Conservation (phyloP, 2,888 invertebrate genomes). For the Chymomyza caudatula region DNA sequence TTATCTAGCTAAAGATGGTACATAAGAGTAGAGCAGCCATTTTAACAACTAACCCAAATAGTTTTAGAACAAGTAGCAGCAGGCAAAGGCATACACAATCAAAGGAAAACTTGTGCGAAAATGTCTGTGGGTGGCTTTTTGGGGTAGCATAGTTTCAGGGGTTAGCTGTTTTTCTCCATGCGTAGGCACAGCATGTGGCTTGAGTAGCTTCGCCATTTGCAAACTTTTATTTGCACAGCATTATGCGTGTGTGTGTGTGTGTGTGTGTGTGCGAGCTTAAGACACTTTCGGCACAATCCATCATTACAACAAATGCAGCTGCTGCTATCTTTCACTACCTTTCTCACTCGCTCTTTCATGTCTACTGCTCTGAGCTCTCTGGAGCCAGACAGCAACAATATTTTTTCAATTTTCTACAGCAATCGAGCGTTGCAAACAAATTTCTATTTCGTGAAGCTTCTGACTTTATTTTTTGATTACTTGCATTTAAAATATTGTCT, state of each 20-base stretch:
- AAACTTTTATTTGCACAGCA: slow-evolving; percentile 42
- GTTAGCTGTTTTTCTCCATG: slow-evolving; percentile 34
- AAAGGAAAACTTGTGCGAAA: slow-evolving; percentile 59
- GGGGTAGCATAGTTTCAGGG: not conserved
- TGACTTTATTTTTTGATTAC: too few relatives aligned
- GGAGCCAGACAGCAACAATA: slow-evolving; percentile 55
- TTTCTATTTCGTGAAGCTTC: too few relatives aligned
- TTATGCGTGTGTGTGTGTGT: not conserved
- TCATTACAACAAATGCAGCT: slow-evolving; percentile 41
- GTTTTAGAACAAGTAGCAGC: slow-evolving; percentile 14
- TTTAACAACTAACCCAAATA: slow-evolving; percentile 43
- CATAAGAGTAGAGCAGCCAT: slow-evolving; percentile 5
- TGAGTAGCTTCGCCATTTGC: slow-evolving; percentile 31
- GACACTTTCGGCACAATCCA: slow-evolving; percentile 59
- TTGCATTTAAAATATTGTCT: too few relatives aligned
- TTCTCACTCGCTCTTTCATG: not conserved
- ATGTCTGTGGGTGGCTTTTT: slow-evolving; percentile 27
- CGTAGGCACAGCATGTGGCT: slow-evolving; percentile 38
- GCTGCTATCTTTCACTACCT: not conserved
- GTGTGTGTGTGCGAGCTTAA: slow-evolving; percentile 47
- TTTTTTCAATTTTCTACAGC: slow-evolving; percentile 68
- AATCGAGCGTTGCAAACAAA: slow-evolving; percentile 71
- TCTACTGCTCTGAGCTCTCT: slow-evolving; percentile 10
- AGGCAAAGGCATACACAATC: slow-evolving; percentile 37
- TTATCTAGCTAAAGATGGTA: slow-evolving; percentile 31